A percentile compares a stretch with the other conserved stretches of the same genome.
These are phyloP conservation scores for Synanthedon tipuliformis DNA, from an alignment of 2,888 invertebrate genomes.

Conservation along the genomic window DNA sequence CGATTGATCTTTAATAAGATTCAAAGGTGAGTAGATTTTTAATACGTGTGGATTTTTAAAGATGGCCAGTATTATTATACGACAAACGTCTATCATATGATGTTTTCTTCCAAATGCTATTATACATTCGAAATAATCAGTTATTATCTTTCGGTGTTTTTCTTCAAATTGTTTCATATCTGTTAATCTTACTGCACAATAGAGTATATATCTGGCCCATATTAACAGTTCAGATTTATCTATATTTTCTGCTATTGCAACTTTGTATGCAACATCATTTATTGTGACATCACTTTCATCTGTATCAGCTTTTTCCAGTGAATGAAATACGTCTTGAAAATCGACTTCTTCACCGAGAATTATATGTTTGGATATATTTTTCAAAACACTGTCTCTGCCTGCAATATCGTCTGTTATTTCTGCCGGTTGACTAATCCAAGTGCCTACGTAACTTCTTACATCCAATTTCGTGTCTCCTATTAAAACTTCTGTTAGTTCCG, in stretches of 20 bases:
- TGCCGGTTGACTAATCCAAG: slow-evolving; percentile 53
- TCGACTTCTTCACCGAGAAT: slow-evolving; percentile 34
- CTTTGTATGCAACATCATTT: slow-evolving; percentile 25
- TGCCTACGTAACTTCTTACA: slow-evolving; percentile 57
- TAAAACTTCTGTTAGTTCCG: slow-evolving; percentile 58
- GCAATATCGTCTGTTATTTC: slow-evolving; percentile 33
- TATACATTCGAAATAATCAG: slow-evolving; percentile 35
- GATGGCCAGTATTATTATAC: slow-evolving; percentile 34
- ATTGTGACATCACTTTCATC: slow-evolving; percentile 29
- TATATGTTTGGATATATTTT: slow-evolving; percentile 50
- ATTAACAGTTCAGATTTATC: slow-evolving; percentile 47
- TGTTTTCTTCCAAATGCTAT: slow-evolving; percentile 35
- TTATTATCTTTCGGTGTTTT: slow-evolving; percentile 30
- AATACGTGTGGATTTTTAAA: slow-evolving; percentile 51
- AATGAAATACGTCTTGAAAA: slow-evolving; percentile 36
- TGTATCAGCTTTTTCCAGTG: slow-evolving; percentile 22
- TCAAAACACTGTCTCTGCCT: slow-evolving; percentile 32
- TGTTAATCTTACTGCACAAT: slow-evolving; percentile 41
- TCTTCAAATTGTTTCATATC: slow-evolving; percentile 32
- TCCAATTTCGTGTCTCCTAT: slow-evolving; percentile 58
- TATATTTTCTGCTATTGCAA: slow-evolving; percentile 20
- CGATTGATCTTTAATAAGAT: slow-evolving; percentile 30
- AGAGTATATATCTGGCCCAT: slow-evolving; percentile 55
- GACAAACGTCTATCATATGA: slow-evolving; percentile 35
- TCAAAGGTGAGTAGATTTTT: slow-evolving; percentile 45